A percentile compares a stretch with the other conserved stretches of the same genome.
Evolutionary conservation across 1,140 invertebrate species (phyloP).

Genomic region (Drosophila sp.): DNA sequence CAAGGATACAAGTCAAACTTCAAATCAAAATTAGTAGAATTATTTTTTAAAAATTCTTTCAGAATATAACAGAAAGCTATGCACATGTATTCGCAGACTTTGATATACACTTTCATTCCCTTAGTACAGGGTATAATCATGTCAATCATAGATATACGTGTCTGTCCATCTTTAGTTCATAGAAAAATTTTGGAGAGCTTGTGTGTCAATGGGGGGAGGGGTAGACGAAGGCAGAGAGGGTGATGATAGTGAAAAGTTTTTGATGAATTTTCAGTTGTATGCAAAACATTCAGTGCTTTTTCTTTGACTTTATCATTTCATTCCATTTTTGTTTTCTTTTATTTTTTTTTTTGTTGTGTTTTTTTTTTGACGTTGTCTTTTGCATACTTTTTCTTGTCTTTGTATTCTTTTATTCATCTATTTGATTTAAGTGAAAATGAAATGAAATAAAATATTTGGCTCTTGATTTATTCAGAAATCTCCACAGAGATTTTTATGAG

Average conservation of each 20-base stretch:
- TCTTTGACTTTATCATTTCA: constrained; percentile 1
- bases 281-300: constrained; percentile 10
- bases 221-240: background rate
- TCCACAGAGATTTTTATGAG: constrained; percentile 59
- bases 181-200: background rate
- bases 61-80: no score
- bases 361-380: constrained; percentile 19
- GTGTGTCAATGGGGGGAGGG: background rate
- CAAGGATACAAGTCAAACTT: no score
- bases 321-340: constrained; percentile 11
- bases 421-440: constrained; percentile 59
- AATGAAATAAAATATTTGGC: constrained; percentile 72
- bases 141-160: background rate
- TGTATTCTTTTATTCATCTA: constrained; percentile 19
- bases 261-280: constrained; percentile 10
- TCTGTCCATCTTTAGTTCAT: background rate
- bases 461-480: constrained; percentile 71
- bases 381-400: constrained; percentile 25
- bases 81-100: background rate
- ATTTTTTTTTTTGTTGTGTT: background rate
- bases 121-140: background rate
- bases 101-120: background rate
- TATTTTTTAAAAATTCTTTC: no score
- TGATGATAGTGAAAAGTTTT: constrained; percentile 12
- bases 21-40: no score